A percentile compares a stretch with the other conserved stretches of the same genome.
These are phyloP conservation scores for Rhyacichthys aspro DNA, from an alignment of 2,797 vertebrate genomes.

Conservation along the genomic window DNA sequence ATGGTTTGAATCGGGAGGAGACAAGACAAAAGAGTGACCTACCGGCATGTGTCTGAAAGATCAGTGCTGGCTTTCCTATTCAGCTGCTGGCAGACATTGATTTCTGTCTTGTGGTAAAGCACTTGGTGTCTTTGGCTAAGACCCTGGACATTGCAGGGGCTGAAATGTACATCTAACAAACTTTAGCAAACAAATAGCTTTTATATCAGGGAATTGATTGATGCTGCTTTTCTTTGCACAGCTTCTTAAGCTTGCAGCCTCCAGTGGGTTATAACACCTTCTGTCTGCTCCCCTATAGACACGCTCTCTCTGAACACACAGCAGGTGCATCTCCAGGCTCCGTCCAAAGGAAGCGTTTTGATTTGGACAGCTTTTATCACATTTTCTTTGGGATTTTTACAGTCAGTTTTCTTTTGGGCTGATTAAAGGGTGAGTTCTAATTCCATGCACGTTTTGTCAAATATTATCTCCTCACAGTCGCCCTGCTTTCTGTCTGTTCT, in stretches of 20 bases:
- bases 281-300: constrained; percentile 9
- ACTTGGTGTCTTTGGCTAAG: constrained; percentile 39
- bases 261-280: constrained; percentile 12
- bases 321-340: constrained; percentile 21
- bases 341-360: constrained; percentile 15
- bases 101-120: constrained; percentile 40
- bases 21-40: constrained; percentile 36
- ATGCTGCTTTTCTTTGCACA: constrained; percentile 27
- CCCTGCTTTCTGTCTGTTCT: constrained; percentile 15
- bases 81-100: constrained; percentile 57
- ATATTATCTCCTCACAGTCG: constrained; percentile 69
- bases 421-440: constrained; percentile 22
- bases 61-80: constrained; percentile 31
- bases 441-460: constrained; percentile 6
- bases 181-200: constrained; percentile 36
- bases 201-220: constrained; percentile 39
- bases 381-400: constrained; percentile 27
- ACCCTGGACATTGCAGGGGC: constrained; percentile 36
- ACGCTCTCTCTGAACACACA: constrained; percentile 18
- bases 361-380: constrained; percentile 35
- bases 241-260: not conserved
- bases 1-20: constrained; percentile 23
- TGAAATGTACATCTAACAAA: constrained; percentile 32
- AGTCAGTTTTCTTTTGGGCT: constrained; percentile 28
- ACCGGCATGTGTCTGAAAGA: constrained; percentile 36